Conservation (phyloP, 2,888 invertebrate genomes). For the Drosophila tanythrix region DNA sequence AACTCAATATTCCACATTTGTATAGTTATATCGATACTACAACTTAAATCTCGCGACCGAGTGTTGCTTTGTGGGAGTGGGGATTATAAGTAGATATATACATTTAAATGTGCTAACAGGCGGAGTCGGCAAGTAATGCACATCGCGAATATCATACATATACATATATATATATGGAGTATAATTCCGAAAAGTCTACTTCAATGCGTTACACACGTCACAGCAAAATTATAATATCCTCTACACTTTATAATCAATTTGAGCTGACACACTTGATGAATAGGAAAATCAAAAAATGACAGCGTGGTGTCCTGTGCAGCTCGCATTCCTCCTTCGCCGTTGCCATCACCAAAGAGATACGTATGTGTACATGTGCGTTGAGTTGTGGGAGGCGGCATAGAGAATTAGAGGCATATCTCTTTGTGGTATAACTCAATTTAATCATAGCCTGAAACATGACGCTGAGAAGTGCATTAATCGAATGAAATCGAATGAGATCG, state of each 20-base stretch:
- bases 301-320: constrained; percentile 17
- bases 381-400: background rate
- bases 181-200: background rate
- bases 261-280: constrained; percentile 70
- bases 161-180: background rate
- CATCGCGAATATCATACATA: background rate
- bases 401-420: constrained; percentile 13
- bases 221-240: background rate
- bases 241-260: background rate
- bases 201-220: background rate
- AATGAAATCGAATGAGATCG: constrained; percentile 26
- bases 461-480: constrained; percentile 17
- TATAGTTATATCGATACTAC: background rate
- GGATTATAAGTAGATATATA: too few species aligned
- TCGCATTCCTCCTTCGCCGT: background rate
- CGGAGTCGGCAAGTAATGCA: background rate
- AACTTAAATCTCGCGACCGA: background rate
- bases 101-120: too few species aligned
- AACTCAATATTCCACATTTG: background rate
- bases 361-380: background rate
- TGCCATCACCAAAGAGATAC: constrained; percentile 9
- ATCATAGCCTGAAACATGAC: constrained; percentile 4
- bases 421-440: constrained; percentile 6
- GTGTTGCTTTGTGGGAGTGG: background rate
- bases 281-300: constrained; percentile 30